Percentiles rank a stretch among this genome's conserved stretches.
phyloP scores from a whole-genome alignment of 2,113 vertebrate genomes.

The Catharus bicknelli region DNA sequence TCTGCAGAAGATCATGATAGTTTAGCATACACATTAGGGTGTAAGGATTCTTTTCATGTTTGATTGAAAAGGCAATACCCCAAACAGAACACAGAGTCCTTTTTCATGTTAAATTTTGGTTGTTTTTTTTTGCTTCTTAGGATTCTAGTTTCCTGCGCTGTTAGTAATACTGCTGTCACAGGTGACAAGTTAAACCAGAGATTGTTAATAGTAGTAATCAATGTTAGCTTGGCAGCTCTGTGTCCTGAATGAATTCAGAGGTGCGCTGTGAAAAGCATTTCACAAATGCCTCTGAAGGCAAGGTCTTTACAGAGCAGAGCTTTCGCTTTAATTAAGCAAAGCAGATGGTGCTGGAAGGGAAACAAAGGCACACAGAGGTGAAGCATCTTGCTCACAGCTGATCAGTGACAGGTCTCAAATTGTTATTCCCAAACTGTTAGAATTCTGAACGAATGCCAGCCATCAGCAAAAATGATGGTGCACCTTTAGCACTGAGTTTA shows the following conservation, averaged over 20 bases:
- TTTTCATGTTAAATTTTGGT: background rate
- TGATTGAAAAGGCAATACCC: background rate
- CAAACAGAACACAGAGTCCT: background rate
- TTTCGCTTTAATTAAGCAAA: conserved; percentile 45
- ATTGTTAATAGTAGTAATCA: conserved; percentile 11
- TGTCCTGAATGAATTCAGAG: conserved; percentile 8
- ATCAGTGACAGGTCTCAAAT: background rate
- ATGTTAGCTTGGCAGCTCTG: background rate
- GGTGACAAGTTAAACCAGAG: conserved; percentile 18
- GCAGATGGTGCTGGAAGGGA: conserved; percentile 51
- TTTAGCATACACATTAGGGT: background rate
- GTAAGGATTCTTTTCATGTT: background rate
- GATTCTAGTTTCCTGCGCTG: background rate
- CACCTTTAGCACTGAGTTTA: background rate
- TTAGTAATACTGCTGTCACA: background rate
- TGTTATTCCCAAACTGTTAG: background rate
- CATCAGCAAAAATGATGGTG: background rate
- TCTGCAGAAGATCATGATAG: background rate
- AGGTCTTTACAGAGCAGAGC: background rate
- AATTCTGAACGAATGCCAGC: background rate
- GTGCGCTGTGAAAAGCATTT: conserved; percentile 6
- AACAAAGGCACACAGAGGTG: conserved; percentile 38
- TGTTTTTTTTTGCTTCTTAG: background rate
- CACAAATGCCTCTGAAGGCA: conserved; percentile 40
- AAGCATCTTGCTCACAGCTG: conserved; percentile 51